Evolutionary conservation across 2,888 invertebrate genomes (phyloP), one percentile per base, ranked within the genome.

Genomic region (Mayetiola destructor): DNA sequence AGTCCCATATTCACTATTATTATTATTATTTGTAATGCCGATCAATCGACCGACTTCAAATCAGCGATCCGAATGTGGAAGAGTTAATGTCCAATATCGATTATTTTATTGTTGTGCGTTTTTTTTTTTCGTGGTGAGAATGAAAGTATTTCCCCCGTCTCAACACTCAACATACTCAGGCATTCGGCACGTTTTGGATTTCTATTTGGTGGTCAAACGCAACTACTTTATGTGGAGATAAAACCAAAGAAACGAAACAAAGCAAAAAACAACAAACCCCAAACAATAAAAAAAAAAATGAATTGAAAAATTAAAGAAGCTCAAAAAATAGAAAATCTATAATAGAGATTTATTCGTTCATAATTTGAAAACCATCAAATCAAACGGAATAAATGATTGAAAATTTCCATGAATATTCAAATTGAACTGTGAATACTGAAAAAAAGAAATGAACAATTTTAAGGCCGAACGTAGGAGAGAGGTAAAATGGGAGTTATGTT

Each of bases 201-300:
- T n/a, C n/a, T n/a, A 48, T 42, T 42, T 42, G 12, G 36, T 36
- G 14, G 36, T 42, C 23, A 3, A 42, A 5, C 4, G 42, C 4
- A 21, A 42, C 23, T n/a, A 3, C 23, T 8, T 10, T 18, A 12
- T 14, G 10, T 23, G 14, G 23, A n/a, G 23, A 18, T 39, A 39
- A 10, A 42, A 2, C 42, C 10, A 23, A 42, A 4, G 14, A 42
- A 42, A 3, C 42, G 23, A 42, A 23, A 42, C 42, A 14, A 42
- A 14, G 36, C 36, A 36, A 36, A 36, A 10, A 4, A 12, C 39
- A 16, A 39, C 5, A 48, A 48, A n/a, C 27, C 48, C 27, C 8
- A 48, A 27, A 48, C 48, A 48, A 48, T 48, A 48, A 27, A n/a
- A n/a, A n/a, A n/a, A n/a, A n/a, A 42, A 42, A n/a, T 48, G 48